A percentile compares a stretch with the other conserved stretches of the same genome.
Evolutionary conservation across 1,140 invertebrate species (phyloP).

Genomic region (Diabrotica virgifera): DNA sequence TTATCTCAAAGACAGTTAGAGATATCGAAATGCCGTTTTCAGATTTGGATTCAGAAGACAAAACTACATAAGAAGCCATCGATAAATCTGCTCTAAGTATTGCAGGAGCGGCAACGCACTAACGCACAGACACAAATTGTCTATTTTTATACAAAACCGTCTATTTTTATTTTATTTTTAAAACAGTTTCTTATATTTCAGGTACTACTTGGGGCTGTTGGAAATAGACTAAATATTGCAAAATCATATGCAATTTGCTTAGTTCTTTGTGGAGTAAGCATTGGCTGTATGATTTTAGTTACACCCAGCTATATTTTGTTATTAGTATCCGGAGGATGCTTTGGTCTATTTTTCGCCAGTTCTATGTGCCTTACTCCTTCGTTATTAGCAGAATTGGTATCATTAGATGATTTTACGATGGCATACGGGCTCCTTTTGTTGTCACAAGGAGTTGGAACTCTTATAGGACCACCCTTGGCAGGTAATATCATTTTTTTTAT

Average conservation of each 20-base stretch:
- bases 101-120: too few relatives aligned
- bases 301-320: conserved; percentile 60
- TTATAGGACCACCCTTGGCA: conserved; percentile 59
- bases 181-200: conserved; percentile 54
- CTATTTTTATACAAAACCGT: too few relatives aligned
- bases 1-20: too few relatives aligned
- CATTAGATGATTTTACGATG: conserved; percentile 78
- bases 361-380: conserved; percentile 84
- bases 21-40: too few relatives aligned
- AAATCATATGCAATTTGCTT: conserved; percentile 78
- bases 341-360: conserved; percentile 82
- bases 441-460: conserved; percentile 74
- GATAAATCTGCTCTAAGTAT: too few relatives aligned
- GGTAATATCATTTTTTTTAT: conserved; percentile 40
- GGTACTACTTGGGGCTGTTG: conserved; percentile 82
- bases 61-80: too few relatives aligned
- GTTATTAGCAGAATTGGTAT: conserved; percentile 77
- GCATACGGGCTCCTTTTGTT: conserved; percentile 84
- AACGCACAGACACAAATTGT: too few relatives aligned
- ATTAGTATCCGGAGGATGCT: conserved; percentile 59
- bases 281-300: conserved; percentile 66
- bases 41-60: too few relatives aligned
- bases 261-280: conserved; percentile 69
- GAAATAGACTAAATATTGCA: conserved; percentile 82
- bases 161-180: too few relatives aligned